Percentiles rank a stretch among this genome's conserved stretches.
These are phyloP conservation scores for Phalacrocorax pelagicus DNA, from an alignment of 2,113 vertebrate species.

Conservation along the genomic window DNA sequence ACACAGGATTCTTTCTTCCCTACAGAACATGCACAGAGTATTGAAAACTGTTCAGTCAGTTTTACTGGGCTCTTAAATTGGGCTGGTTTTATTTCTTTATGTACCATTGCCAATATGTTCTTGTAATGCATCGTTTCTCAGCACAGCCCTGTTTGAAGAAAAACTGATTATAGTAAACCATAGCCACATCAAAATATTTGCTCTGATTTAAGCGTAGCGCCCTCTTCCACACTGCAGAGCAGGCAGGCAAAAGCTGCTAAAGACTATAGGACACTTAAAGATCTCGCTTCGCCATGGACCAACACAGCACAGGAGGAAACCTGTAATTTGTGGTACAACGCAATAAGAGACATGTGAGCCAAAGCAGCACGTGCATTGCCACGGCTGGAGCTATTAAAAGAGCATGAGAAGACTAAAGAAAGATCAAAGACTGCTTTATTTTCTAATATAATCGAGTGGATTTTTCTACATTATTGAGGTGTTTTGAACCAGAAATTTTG, in stretches of 20 bases:
- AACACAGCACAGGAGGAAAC: neutral
- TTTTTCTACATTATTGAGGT: neutral
- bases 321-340: neutral
- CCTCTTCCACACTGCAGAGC: neutral
- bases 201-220: neutral
- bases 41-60: neutral
- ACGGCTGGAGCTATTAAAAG: neutral
- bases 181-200: neutral
- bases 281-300: neutral
- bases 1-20: neutral
- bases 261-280: neutral
- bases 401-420: neutral
- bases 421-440: neutral
- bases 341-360: neutral
- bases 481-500: neutral
- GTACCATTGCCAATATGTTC: neutral
- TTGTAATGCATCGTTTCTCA: neutral
- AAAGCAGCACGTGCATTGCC: neutral
- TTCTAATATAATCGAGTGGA: neutral
- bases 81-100: neutral
- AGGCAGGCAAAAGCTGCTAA: neutral
- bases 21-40: neutral
- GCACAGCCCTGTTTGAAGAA: neutral
- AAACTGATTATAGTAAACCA: neutral
- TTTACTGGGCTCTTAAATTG: constrained; percentile 13